phyloP scores from a whole-genome alignment of 2,113 vertebrate species.

The Canis aureus region DNA sequence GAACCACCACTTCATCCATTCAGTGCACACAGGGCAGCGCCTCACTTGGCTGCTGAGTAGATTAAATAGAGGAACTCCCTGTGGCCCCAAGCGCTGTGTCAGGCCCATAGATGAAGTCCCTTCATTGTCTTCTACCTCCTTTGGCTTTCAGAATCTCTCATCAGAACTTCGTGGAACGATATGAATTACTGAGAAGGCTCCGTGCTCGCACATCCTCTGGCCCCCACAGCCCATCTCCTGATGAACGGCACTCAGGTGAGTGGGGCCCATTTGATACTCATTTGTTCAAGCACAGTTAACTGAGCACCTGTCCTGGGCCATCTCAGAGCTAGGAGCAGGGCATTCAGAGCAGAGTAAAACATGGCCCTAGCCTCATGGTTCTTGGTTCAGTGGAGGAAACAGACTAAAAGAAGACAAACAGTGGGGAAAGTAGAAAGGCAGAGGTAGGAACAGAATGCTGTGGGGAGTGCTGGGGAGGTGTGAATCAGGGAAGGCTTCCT shows the following conservation, averaged over 20 bases:
- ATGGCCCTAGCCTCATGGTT: neutral
- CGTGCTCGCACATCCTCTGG: neutral
- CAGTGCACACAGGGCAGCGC: neutral
- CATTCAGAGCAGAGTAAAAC: neutral
- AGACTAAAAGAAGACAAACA: neutral
- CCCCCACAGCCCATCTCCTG: conserved; percentile 41
- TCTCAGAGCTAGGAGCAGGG: neutral
- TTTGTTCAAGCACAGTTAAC: conserved; percentile 1
- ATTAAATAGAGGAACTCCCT: neutral
- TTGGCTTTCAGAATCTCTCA: conserved; percentile 91
- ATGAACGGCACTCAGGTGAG: conserved; percentile 83
- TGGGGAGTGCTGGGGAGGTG: neutral
- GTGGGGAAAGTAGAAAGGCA: neutral
- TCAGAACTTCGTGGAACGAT: conserved; percentile 91
- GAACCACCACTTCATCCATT: neutral
- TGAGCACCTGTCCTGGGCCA: neutral
- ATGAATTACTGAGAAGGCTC: conserved; percentile 87
- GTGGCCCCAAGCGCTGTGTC: neutral
- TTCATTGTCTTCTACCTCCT: conserved; percentile 2
- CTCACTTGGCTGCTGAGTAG: accelerated
- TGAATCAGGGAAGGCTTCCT: neutral
- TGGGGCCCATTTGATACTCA: neutral
- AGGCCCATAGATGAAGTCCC: neutral
- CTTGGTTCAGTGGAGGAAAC: neutral
- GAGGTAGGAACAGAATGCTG: neutral